Percentiles rank a stretch among this genome's conserved stretches.
Conservation (phyloP, 2,797 vertebrate genomes). For the Ibycter americanus region DNA sequence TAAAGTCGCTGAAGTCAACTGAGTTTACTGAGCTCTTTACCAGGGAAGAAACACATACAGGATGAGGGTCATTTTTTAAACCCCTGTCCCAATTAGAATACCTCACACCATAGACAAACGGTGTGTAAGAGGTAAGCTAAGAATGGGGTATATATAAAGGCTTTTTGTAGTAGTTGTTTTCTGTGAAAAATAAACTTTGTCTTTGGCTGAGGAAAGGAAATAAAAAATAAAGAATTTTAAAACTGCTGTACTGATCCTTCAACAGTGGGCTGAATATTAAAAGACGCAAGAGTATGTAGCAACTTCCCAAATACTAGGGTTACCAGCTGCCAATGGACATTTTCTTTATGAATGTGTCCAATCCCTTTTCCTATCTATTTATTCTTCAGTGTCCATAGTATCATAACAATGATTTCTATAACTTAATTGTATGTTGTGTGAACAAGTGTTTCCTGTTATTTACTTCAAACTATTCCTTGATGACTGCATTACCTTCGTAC, state of each 20-base stretch:
- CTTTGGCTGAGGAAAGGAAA: neutral
- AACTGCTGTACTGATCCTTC: neutral
- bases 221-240: neutral
- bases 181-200: neutral
- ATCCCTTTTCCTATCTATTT: neutral
- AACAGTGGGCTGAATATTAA: neutral
- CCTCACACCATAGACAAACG: neutral
- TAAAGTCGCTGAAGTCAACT: neutral
- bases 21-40: neutral
- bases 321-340: accelerated
- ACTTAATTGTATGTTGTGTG: neutral
- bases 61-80: neutral
- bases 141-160: neutral
- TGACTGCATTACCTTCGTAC: neutral
- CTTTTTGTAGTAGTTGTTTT: neutral
- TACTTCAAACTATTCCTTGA: neutral
- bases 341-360: neutral
- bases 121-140: neutral
- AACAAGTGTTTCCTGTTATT: neutral
- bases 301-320: neutral
- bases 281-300: neutral
- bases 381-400: neutral
- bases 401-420: neutral
- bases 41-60: neutral
- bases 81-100: neutral